Base-by-base conservation (phyloP, 2,888 invertebrate species). In the Luperina testacea region DNA sequence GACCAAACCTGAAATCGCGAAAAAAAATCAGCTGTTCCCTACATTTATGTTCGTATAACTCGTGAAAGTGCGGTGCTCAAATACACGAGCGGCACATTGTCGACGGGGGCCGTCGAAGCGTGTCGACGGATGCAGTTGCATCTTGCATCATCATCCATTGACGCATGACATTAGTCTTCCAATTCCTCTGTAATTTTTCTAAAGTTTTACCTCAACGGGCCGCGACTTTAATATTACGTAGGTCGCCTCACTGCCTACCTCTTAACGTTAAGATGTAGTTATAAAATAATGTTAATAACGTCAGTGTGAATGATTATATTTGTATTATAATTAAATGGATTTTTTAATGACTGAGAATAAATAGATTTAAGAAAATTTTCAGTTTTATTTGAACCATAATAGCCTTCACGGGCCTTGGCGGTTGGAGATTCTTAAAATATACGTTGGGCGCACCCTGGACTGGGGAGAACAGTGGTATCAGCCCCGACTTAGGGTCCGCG, bases 271-370 rank as follows among this genome's bases (percentile, higher is more conserved):
- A 78, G 72, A 17, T 64, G 68, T 88, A 79, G 42, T 77, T 48
- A 76, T 81, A 76, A 69, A 76, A 82, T 85, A 82, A 71, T 80
- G 61, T 73, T 80, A 72, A 69, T 71, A 77, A 69, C 72, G 73
- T 81, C 78, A 53, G 83, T 79, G 82, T 87, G 83, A 79, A 77
- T 83, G 79, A 77, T 75, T 76, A 77, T 87, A 78, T 80, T 83
- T 85, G 87, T 85, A 87, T 87, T 75, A 87, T 88, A 89, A 85
- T 78, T 79, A 68, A 74, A 85, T 85, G 77, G 48, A 72, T 77
- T 84, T 85, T 88, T 89, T 85, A 80, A 76, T 80, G 88, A 88
- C 85, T 87, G 88, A 87, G 67, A 85, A 87, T 87, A 89, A 89
- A 87, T 87, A 83, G 77, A 67, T 75, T 42, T 88, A 87, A 85